Evolutionary conservation across 2,888 invertebrate species (phyloP).

Genomic region (Luperina testacea): DNA sequence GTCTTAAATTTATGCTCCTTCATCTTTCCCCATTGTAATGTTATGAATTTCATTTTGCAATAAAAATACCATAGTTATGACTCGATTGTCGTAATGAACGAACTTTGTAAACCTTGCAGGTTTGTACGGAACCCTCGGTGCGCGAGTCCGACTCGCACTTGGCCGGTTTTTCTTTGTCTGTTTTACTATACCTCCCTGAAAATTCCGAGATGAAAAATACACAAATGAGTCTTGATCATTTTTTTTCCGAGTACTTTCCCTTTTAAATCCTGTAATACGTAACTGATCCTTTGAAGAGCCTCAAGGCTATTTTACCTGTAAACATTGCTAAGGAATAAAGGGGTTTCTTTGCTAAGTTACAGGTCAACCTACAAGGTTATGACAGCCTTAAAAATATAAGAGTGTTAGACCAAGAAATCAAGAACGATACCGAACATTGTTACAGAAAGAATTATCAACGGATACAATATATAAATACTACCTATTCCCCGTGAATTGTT

Average conservation of each 20-base stretch:
- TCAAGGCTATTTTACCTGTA: conserved; percentile 13
- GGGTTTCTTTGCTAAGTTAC: conserved; percentile 11
- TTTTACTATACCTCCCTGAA: background rate
- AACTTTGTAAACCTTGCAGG: too few species aligned
- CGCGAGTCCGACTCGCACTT: too few species aligned
- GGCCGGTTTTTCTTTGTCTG: too few species aligned
- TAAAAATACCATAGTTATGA: too few species aligned
- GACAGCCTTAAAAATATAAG: conserved; percentile 7
- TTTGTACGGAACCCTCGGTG: too few species aligned
- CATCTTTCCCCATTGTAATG: too few species aligned
- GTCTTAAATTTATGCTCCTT: too few species aligned
- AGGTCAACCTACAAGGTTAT: conserved; percentile 19
- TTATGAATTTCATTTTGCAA: too few species aligned
- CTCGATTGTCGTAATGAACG: too few species aligned
- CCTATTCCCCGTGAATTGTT: background rate
- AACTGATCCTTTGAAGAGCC: conserved; percentile 2
- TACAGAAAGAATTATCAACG: background rate
- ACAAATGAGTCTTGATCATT: background rate
- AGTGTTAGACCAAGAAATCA: conserved; percentile 14
- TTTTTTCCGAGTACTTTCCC: background rate
- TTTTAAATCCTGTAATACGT: conserved; percentile 8
- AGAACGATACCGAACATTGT: background rate
- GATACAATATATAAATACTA: background rate
- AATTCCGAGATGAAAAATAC: background rate
- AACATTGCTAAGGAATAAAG: conserved; percentile 16